A percentile compares a stretch with the other conserved stretches of the same genome.
phyloP scores from a whole-genome alignment of 2,888 invertebrate species.

The Zaprionus bogoriensis region DNA sequence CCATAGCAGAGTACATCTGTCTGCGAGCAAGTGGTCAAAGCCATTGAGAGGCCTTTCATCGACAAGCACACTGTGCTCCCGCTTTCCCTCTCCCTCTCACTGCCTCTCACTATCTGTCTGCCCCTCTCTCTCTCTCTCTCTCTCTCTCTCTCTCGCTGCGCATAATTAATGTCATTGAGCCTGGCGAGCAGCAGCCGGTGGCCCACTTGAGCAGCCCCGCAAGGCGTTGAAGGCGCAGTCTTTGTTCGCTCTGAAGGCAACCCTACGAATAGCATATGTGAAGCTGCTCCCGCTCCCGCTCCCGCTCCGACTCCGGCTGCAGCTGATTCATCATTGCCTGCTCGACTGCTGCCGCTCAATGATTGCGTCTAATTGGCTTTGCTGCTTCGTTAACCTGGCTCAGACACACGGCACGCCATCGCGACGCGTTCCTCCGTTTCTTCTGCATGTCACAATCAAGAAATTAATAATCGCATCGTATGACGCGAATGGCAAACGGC shows the following conservation, averaged over 20 bases:
- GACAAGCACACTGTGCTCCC: neutral
- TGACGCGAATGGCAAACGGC: conserved; percentile 38
- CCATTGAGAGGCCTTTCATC: conserved; percentile 14
- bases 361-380: conserved; percentile 76
- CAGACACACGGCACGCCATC: no score
- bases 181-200: conserved; percentile 24
- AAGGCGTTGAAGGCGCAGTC: conserved; percentile 18
- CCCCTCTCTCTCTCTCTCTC: neutral
- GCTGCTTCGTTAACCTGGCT: conserved; percentile 76
- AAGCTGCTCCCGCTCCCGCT: neutral
- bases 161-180: conserved; percentile 50
- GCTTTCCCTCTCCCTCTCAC: neutral
- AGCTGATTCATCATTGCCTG: conserved; percentile 42
- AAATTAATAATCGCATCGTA: conserved; percentile 73
- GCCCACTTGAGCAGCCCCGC: conserved; percentile 37
- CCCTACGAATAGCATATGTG: neutral
- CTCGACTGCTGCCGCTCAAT: conserved; percentile 48
- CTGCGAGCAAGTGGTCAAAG: conserved; percentile 28
- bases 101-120: no score
- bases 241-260: conserved; percentile 19
- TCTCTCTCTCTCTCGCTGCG: neutral
- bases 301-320: neutral
- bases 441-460: conserved; percentile 60
- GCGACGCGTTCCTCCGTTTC: conserved; percentile 7
- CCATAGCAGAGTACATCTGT: neutral